Percentiles rank a stretch among this genome's conserved stretches.
These are phyloP conservation scores for Danio tinwini DNA, from an alignment of 2,797 vertebrate species.

Conservation along the genomic window DNA sequence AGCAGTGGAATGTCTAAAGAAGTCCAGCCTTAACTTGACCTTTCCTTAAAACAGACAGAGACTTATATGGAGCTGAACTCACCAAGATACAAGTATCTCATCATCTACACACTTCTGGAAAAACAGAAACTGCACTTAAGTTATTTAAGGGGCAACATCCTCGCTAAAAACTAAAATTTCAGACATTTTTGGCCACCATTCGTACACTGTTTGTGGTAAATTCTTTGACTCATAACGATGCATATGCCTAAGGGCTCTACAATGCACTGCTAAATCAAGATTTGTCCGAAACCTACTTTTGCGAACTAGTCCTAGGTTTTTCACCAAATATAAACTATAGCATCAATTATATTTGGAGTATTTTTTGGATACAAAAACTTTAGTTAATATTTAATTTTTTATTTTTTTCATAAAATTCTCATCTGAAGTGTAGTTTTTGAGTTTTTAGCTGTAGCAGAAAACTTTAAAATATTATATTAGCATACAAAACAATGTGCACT, in stretches of 20 bases:
- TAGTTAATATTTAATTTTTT: background rate
- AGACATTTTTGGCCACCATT: too few species aligned
- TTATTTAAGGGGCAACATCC: background rate
- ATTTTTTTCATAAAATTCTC: background rate
- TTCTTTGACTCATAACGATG: too few species aligned
- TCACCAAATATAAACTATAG: too few species aligned
- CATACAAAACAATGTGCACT: background rate
- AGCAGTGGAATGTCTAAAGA: slow-evolving; percentile 23
- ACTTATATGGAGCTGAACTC: slow-evolving; percentile 17
- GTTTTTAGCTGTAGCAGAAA: background rate
- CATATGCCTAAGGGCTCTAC: too few species aligned
- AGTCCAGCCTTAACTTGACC: slow-evolving; percentile 34
- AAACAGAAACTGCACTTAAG: background rate
- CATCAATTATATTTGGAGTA: background rate
- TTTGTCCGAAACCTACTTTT: too few species aligned
- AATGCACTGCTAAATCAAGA: too few species aligned
- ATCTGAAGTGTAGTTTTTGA: background rate
- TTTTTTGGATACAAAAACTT: background rate
- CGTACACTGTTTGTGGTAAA: too few species aligned
- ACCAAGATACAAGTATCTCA: background rate
- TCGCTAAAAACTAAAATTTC: too few species aligned
- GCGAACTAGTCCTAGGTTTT: too few species aligned
- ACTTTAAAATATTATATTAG: background rate
- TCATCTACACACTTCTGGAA: background rate
- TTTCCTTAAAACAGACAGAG: slow-evolving; percentile 24